Base-by-base conservation (phyloP, 1,140 invertebrate species). In the Drosophila yakuba region DNA sequence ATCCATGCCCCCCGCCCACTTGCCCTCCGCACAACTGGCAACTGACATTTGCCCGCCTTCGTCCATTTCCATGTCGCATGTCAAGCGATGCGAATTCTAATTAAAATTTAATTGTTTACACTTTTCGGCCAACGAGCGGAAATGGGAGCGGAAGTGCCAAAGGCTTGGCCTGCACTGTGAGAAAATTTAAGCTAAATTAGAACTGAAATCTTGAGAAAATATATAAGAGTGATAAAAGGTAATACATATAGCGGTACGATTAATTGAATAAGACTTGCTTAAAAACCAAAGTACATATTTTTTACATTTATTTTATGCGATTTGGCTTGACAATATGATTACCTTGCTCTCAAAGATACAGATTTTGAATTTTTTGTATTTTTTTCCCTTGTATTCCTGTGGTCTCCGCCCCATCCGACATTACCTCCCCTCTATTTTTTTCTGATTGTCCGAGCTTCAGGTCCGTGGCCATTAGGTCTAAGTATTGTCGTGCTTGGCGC, bases 101-200 rank as follows among this genome's bases (percentile, higher is more conserved):
- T 88, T 88, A 88, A 88, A 89, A 77, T 88, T 88, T 88, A 88
- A 88, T 89, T 88, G 84, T 88, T 88, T 88, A 83, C 84, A 88
- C 84, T 88, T 82, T 88, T 81, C 63, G 82, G 80, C 68, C 77
- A 67, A 60, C 71, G 28, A 88, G 69, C 71, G 83, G 78, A 88
- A 85, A 68, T 81, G 82, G 59, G 55, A 71, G 74, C 61, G 77
- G 72, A 85, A 84, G 54, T 50, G 75, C 67, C 59, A 75, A 75
- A 58, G 73, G 71, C 72, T 66, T 52, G 60, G 47, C 38, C 50
- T 41, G n/a, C n/a, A 67, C 47, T 36, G 32, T 1, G 20, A 59
- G 17, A 23, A 47, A 58, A 20, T 20, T 20, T 20, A 20, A 20
- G 20, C 20, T 1, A 2, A 20, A 20, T 20, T 6, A 7, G 28